Evolutionary conservation across 2,113 vertebrate species (phyloP).

Genomic region (Columbina picui): DNA sequence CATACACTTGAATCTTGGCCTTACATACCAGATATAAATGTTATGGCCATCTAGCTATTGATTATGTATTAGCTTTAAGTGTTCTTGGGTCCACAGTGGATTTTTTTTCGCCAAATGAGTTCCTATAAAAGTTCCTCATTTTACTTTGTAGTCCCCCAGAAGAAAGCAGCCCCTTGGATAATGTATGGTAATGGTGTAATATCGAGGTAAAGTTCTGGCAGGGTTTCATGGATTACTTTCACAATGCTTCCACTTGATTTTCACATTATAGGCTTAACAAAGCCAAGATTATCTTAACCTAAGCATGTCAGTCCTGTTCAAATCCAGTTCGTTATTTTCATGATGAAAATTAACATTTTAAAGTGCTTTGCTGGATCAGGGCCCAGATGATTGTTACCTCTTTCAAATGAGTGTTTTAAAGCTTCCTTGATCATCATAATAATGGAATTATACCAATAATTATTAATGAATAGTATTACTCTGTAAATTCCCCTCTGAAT

Average conservation of each 20-base stretch:
- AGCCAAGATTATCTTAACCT: slow-evolving; percentile 11
- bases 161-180: not conserved
- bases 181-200: not conserved
- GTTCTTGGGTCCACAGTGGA: not conserved
- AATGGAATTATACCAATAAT: slow-evolving; percentile 34
- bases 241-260: slow-evolving; percentile 6
- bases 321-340: slow-evolving; percentile 36
- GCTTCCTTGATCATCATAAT: slow-evolving; percentile 13
- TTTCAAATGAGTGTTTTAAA: slow-evolving; percentile 41
- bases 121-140: not conserved
- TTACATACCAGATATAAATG: not conserved
- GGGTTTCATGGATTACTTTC: slow-evolving; percentile 12
- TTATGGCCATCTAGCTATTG: not conserved
- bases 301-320: not conserved
- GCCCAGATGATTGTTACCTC: not conserved
- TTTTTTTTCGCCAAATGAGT: not conserved
- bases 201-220: slow-evolving; percentile 6
- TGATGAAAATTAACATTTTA: slow-evolving; percentile 38
- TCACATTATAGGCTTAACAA: not conserved
- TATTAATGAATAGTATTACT: slow-evolving; percentile 36
- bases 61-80: not conserved
- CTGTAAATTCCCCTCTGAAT: not conserved
- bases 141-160: not conserved
- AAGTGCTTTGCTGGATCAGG: slow-evolving; percentile 15
- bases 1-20: not conserved